A percentile compares a stretch with the other conserved stretches of the same genome.
These are phyloP conservation scores for Pseudomyrmex sp. DNA, from an alignment of 1,140 invertebrate genomes.

Conservation along the genomic window DNA sequence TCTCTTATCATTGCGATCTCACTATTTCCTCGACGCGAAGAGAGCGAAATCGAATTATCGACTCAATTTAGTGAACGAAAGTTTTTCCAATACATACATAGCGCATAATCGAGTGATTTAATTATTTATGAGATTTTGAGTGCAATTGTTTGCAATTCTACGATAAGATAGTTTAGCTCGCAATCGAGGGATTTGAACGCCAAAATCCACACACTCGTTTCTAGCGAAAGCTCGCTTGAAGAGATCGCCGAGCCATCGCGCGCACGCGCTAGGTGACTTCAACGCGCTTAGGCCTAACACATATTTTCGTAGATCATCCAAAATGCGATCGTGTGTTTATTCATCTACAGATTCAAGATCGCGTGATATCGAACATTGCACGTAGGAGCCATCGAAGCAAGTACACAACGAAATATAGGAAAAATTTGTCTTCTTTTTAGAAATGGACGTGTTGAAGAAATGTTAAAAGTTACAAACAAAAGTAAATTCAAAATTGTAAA, in stretches of 20 bases:
- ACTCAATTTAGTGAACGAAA: too few relatives aligned
- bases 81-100: too few relatives aligned
- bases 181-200: constrained; percentile 46
- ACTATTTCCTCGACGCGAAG: too few relatives aligned
- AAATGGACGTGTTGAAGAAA: too few relatives aligned
- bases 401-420: too few relatives aligned
- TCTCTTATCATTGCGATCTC: too few relatives aligned
- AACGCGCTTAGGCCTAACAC: constrained; percentile 59
- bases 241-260: constrained; percentile 48
- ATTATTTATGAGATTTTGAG: neutral
- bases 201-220: constrained; percentile 26
- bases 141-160: neutral
- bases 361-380: neutral
- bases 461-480: too few relatives aligned
- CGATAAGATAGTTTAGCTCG: neutral
- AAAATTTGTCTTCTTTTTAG: too few relatives aligned
- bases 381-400: too few relatives aligned
- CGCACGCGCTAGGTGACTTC: constrained; percentile 60
- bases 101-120: too few relatives aligned
- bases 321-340: neutral
- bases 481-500: too few relatives aligned
- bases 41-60: neutral
- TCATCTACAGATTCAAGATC: neutral
- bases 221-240: constrained; percentile 38
- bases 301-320: neutral